These are phyloP conservation scores for Hexactinellida sp. DNA, from an alignment of 37 sponge, comb jelly and placozoan genomes.

Conservation along the genomic window DNA sequence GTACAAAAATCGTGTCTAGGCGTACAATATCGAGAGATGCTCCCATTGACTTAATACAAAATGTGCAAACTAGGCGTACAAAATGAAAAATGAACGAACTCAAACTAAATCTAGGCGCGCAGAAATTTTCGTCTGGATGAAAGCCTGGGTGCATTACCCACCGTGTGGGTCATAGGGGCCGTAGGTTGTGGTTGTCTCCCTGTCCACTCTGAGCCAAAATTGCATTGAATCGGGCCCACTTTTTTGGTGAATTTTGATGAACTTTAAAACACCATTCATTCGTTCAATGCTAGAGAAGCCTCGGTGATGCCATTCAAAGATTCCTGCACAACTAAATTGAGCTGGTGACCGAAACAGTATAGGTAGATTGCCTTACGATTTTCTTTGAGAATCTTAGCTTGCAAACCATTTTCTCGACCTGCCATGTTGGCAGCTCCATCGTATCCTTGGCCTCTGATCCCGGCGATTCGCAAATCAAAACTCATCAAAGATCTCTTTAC, in stretches of 20 bases:
- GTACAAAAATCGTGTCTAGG: too few relatives aligned
- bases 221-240: not conserved
- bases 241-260: not conserved
- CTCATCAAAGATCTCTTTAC: not conserved
- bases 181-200: not conserved
- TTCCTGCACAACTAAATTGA: not conserved
- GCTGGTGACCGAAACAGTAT: not conserved
- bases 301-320: not conserved
- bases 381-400: not conserved
- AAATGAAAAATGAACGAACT: too few relatives aligned
- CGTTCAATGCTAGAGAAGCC: not conserved
- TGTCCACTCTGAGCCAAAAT: not conserved
- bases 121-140: too few relatives aligned
- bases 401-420: not conserved
- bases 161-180: not conserved
- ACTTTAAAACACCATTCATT: not conserved
- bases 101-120: too few relatives aligned
- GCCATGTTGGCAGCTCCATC: not conserved
- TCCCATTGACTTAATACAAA: too few relatives aligned
- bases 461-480: not conserved
- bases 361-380: not conserved
- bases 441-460: not conserved
- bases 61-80: too few relatives aligned
- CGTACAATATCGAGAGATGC: too few relatives aligned
- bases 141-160: conserved; percentile 10